Conservation (phyloP, 2,888 invertebrate genomes). For the Eurytoma adleriae region DNA sequence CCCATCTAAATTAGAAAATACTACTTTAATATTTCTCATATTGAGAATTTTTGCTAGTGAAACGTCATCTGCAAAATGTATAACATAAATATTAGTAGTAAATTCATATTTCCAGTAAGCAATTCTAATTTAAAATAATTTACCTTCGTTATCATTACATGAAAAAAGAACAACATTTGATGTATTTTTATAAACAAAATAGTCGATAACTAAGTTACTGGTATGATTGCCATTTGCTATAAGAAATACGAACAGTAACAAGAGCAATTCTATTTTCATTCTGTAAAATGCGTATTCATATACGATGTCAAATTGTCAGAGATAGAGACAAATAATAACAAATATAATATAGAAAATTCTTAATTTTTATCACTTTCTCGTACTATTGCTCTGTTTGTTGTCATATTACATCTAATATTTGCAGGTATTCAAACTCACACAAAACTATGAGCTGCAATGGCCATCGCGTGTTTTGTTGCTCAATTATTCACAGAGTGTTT, state of each 20-base stretch:
- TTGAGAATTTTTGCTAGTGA: slow-evolving; percentile 1
- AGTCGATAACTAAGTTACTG: slow-evolving; percentile 19
- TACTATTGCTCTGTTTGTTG: too few species aligned
- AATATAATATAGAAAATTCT: too few species aligned
- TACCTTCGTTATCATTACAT: background rate
- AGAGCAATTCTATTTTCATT: slow-evolving; percentile 13
- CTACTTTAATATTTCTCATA: background rate
- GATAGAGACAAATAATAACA: too few species aligned
- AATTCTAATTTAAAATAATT: too few species aligned
- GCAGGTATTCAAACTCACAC: too few species aligned
- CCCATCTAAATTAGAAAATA: background rate
- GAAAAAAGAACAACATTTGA: background rate
- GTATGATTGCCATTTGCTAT: background rate
- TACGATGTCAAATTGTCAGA: too few species aligned
- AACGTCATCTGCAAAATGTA: background rate
- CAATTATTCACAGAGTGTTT: too few species aligned
- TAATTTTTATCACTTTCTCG: too few species aligned
- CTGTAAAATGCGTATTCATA: background rate
- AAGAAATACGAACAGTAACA: background rate
- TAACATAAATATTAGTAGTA: background rate
- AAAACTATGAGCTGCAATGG: too few species aligned
- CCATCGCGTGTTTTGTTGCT: too few species aligned
- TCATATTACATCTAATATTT: too few species aligned
- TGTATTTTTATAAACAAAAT: slow-evolving; percentile 15
- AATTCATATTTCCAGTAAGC: too few species aligned